Base-by-base conservation (phyloP, 2,888 invertebrate genomes). In the Catocala sponsa region DNA sequence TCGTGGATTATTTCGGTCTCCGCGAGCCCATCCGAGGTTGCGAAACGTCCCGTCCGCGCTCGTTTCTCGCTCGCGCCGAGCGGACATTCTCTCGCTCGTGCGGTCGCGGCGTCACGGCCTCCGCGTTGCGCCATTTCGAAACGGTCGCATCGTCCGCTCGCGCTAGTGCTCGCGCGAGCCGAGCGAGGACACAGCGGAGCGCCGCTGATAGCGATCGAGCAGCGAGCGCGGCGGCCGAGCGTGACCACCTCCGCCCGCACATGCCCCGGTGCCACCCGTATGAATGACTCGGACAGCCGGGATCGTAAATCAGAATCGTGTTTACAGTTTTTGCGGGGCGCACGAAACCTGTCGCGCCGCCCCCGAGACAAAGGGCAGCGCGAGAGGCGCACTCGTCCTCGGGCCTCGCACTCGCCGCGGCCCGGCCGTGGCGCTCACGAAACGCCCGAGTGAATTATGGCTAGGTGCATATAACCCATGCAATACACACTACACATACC, bases 61-160 rank as follows among this genome's bases (percentile, higher is more conserved):
- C 87, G 86, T 85, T 86, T 87, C 86, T 89, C 89, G 88, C 83
- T 77, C 87, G 82, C 88, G 87, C 87, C 82, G 84, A 86, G 88
- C 88, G 90, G 89, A 94, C 94, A 92, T 94, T 94, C 93, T 94
- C 94, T 91, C 92, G 89, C 83, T 84, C 87, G 87, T 85, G 85
- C 89, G 89, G 89, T 90, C 86, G 86, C 88, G 89, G 91, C 91
- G 92, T 91, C 92, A 91, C 92, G 93, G 93, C 92, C 93, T 91
- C 92, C 91, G 89, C 90, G 92, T 91, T 93, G 92, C 93, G 93
- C 93, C 92, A 93, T 91, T 91, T 88, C 90, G 87, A 85, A 88
- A 87, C 89, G 90, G 85, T 86, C 88, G 89, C 88, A 84, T 89
- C 89, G 88, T 83, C 84, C 83, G 86, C 82, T 76, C 72, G 84